Evolutionary conservation across 2,113 vertebrate genomes (phyloP).

Genomic region (Sisor rabdophorus): DNA sequence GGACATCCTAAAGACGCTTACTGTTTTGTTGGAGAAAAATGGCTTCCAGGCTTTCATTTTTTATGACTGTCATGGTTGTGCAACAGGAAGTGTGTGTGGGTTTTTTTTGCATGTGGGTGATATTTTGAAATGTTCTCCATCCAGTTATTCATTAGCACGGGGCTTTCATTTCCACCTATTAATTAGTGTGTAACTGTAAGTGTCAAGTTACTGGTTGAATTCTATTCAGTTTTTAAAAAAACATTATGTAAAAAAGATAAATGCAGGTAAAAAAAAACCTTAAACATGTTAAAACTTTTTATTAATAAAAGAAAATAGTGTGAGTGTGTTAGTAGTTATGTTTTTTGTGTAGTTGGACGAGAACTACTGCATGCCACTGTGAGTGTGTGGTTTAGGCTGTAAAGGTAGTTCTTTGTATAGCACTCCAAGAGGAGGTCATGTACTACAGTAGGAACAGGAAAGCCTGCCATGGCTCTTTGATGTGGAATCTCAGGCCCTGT

Average conservation of each 20-base stretch:
- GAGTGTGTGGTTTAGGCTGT: slow-evolving; percentile 35
- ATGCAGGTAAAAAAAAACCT: background rate
- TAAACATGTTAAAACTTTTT: background rate
- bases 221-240: background rate
- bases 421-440: slow-evolving; percentile 42
- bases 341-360: background rate
- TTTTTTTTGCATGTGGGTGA: slow-evolving; percentile 2
- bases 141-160: background rate
- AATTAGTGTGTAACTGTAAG: slow-evolving; percentile 8
- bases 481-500: slow-evolving; percentile 36
- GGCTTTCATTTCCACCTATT: background rate
- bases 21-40: slow-evolving; percentile 18
- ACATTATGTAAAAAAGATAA: background rate
- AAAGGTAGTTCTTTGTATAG: slow-evolving; percentile 50
- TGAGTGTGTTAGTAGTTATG: background rate
- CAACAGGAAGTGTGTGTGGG: background rate
- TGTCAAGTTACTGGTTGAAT: slow-evolving; percentile 17
- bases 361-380: slow-evolving; percentile 21
- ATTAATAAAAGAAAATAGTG: background rate
- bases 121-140: slow-evolving; percentile 10
- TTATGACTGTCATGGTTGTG: slow-evolving; percentile 9
- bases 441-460: slow-evolving; percentile 47
- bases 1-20: slow-evolving; percentile 10
- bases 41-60: slow-evolving; percentile 11
- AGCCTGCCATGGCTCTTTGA: slow-evolving; percentile 41